Evolutionary conservation across 2,797 vertebrate genomes (phyloP), one percentile per base, ranked within the genome.

Genomic region (Lophotriccus pileatus): DNA sequence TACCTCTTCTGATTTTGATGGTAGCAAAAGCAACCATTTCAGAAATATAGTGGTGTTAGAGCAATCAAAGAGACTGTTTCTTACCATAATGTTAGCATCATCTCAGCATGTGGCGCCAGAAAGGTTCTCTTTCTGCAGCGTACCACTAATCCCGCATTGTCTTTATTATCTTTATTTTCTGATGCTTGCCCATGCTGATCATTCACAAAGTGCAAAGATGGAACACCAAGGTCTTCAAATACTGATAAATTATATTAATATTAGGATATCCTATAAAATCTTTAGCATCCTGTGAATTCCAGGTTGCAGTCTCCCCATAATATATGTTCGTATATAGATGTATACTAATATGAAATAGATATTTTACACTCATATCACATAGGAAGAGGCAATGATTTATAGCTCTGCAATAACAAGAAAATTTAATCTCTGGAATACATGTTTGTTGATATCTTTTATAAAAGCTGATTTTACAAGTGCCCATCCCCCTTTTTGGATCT

Each of bases 31-130:
- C 91, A 88, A 91, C 89, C 62, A 74, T 84, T 96, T 96, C 72
- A 95, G 95, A 96, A 96, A 97, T 96, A 97, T 93, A 97, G 74
- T 87, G 85, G 95, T 95, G 97, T 97, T 97, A 96, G 92, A 96
- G 98, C 97, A 98, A 98, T 98, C 98, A 98, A 93, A 96, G 96
- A 94, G 90, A 94, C 97, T 95, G 94, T 97, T 98, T 91, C 96
- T 96, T 97, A 96, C 98, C 97, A 97, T 98, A 98, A 98, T 98
- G 98, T 98, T 97, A 96, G 97, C 97, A 97, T 95, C 96, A 95
- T 97, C 98, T 97, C 98, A 96, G 97, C 96, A 97, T 98, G 98
- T 97, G 98, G 98, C 49, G 78, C 93, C 95, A 97, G 97, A 98
- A 97, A 95, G 93, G 83, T 95, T 94, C 84, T 94, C 64, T 95